Percentiles rank a stretch among this genome's conserved stretches.
These are phyloP conservation scores for Blastobasis adustella DNA, from an alignment of 2,888 invertebrate species.

Conservation along the genomic window DNA sequence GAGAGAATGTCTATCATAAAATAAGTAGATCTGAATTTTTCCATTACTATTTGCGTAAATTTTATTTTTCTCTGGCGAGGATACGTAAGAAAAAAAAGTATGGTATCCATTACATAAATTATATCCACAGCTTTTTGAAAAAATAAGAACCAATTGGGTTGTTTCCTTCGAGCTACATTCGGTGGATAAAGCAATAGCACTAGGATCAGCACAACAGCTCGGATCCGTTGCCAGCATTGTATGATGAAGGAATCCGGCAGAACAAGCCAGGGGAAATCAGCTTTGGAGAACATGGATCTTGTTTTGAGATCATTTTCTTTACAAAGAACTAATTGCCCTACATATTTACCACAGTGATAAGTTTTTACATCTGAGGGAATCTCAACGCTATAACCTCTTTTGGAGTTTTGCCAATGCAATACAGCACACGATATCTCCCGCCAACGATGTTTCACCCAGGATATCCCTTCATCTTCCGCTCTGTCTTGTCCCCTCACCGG, in stretches of 20 bases:
- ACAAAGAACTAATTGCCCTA: conserved; percentile 54
- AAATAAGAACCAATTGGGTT: conserved; percentile 22
- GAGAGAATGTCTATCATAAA: conserved; percentile 39
- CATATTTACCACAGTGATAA: conserved; percentile 57
- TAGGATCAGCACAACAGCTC: conserved; percentile 29
- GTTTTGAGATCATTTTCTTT: conserved; percentile 36
- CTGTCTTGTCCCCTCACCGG: conserved; percentile 1
- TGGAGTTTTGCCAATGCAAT: conserved; percentile 23
- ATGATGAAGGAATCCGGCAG: conserved; percentile 38
- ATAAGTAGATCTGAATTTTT: no score
- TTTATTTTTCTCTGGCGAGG: no score
- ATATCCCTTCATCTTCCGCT: conserved; percentile 5
- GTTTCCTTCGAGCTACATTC: conserved; percentile 22
- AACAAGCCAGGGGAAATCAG: conserved; percentile 51
- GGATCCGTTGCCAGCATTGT: conserved; percentile 29
- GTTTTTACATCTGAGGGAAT: conserved; percentile 40
- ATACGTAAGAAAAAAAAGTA: background rate
- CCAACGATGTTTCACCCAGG: conserved; percentile 5
- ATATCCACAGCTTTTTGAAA: background rate
- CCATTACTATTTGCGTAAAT: no score
- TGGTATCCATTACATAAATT: background rate
- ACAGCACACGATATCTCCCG: conserved; percentile 17
- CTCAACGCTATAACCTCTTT: conserved; percentile 5
- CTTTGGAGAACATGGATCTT: conserved; percentile 43
- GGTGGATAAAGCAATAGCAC: conserved; percentile 45